Evolutionary conservation across 2,888 invertebrate species (phyloP).

Genomic region (Xestobium rufovillosum): DNA sequence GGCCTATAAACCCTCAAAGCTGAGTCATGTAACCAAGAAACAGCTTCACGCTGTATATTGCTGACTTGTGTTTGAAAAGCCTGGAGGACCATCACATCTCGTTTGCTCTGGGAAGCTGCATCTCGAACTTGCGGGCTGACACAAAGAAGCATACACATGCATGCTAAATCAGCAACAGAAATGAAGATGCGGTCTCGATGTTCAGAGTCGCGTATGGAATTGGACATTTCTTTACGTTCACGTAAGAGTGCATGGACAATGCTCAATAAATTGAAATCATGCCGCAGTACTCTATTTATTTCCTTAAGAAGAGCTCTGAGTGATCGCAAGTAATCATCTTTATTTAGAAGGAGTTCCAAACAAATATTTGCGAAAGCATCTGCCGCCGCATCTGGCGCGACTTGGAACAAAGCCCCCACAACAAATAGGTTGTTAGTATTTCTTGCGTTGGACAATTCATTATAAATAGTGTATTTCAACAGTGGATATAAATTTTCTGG

Average conservation of each 20-base stretch:
- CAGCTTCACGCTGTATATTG: conserved; percentile 75
- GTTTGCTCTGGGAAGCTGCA: conserved; percentile 47
- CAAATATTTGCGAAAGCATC: conserved; percentile 78
- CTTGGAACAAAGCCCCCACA: conserved; percentile 80
- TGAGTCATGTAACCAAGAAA: conserved; percentile 81
- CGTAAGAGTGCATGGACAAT: conserved; percentile 73
- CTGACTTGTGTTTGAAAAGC: conserved; percentile 41
- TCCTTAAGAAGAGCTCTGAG: conserved; percentile 81
- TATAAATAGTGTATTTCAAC: conserved; percentile 87
- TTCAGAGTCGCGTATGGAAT: conserved; percentile 55
- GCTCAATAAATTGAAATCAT: conserved; percentile 71
- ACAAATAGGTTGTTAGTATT: conserved; percentile 95
- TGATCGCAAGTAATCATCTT: conserved; percentile 86
- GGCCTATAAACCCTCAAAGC: conserved; percentile 70
- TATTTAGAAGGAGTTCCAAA: conserved; percentile 72
- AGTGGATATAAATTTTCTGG: conserved; percentile 78
- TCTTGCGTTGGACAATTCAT: conserved; percentile 85
- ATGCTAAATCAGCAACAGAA: conserved; percentile 76
- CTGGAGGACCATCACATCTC: conserved; percentile 47
- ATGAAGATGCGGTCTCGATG: conserved; percentile 78
- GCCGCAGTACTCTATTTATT: conserved; percentile 74
- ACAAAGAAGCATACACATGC: conserved; percentile 77
- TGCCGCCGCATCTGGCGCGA: conserved; percentile 74
- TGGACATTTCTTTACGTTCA: conserved; percentile 54
- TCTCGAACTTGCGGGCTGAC: conserved; percentile 65